Conservation (phyloP, 2,797 vertebrate species). For the Lophura swinhoii region DNA sequence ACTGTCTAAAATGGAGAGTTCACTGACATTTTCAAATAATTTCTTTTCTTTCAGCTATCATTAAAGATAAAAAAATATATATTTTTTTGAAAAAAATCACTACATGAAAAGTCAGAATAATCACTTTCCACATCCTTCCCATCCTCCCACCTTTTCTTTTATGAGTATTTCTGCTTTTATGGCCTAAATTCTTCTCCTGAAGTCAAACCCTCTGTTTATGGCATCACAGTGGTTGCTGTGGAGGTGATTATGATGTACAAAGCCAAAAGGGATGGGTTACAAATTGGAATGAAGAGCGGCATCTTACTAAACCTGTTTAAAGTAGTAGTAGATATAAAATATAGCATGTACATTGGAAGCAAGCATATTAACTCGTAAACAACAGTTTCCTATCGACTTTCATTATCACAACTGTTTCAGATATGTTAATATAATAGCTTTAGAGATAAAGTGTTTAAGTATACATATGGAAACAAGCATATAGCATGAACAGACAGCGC, state of each 20-base stretch:
- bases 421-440: not conserved
- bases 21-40: not conserved
- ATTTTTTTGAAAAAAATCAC: not conserved
- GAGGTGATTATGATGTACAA: not conserved
- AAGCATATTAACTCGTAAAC: not conserved
- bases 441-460: not conserved
- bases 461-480: not conserved
- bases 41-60: conserved; percentile 13
- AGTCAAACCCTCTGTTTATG: conserved; percentile 57
- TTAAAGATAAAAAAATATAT: not conserved
- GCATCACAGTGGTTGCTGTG: conserved; percentile 47
- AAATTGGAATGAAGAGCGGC: not conserved
- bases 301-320: not conserved
- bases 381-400: not conserved
- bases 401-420: not conserved
- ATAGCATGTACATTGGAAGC: not conserved
- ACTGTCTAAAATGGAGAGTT: not conserved
- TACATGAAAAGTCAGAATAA: conserved; percentile 25
- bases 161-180: conserved; percentile 31
- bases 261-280: conserved; percentile 41
- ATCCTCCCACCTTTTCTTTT: conserved; percentile 51
- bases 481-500: not conserved
- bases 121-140: conserved; percentile 26
- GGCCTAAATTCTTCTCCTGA: conserved; percentile 63
- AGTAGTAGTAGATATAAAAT: not conserved